Base-by-base conservation (phyloP, 2,888 invertebrate genomes). In the Ecliptopera silaceata region DNA sequence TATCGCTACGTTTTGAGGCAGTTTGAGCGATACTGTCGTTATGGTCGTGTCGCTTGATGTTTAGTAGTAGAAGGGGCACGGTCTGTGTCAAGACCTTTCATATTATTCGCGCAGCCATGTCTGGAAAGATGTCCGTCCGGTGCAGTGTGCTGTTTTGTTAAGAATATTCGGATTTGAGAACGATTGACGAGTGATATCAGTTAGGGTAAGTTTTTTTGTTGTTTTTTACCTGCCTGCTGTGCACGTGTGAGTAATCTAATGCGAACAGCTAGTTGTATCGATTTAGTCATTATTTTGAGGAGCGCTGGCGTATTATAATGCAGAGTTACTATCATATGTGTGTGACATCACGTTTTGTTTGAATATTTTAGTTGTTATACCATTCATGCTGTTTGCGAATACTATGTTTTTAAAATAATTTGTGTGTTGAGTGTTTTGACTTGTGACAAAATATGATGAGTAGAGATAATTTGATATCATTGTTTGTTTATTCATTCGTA, bases 71-170 rank as follows among this genome's bases (percentile, higher is more conserved):
- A 56, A 65, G 74, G 63, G 64, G 69, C 72, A 70, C 75, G 77
- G 75, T 68, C 74, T 74, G 75, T 73, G 75, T 75, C 73, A 75
- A 77, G 79, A 75, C 78, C 84, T 84, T 79, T 77, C 75, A 80
- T 81, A 80, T 84, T 84, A 87, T 86, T 84, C 87, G 83, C 81
- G 84, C 84, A 81, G 81, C 88, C 89, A 88, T 88, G 88, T 88
- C 88, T 53, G 57, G 82, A 73, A 76, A 75, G 68, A 70, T 79
- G 79, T 80, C 77, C 47, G 43, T 82, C 74, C 82, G 80, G 82
- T 80, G 82, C 82, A 83, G 78, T 82, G 80, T 82, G 82, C 76
- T 75, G 80, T 80, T 87, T 72, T 77, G 79, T 78, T 72, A 74
- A 74, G 75, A 81, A 80, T 80, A 83, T 82, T 82, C 77, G 75